Conservation (phyloP, 2,888 invertebrate genomes). For the Podotricha telesiphe region DNA sequence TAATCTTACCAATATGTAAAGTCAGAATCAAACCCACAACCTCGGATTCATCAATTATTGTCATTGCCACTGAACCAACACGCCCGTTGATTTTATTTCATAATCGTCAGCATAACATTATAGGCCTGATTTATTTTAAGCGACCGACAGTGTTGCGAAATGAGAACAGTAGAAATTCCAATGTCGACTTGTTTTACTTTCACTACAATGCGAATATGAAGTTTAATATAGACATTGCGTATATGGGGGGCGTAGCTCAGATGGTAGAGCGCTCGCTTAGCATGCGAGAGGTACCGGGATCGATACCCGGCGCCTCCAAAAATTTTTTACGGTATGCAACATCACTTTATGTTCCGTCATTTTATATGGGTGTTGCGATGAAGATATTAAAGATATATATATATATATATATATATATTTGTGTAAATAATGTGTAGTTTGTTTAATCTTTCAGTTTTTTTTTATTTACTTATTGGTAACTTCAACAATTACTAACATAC, state of each 20-base stretch:
- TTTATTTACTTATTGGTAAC: too few species aligned
- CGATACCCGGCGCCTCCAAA: constrained; percentile 83
- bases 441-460: too few species aligned
- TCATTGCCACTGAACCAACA: neutral
- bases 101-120: neutral
- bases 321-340: too few species aligned
- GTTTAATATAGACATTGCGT: neutral
- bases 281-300: constrained; percentile 84
- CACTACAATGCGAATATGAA: neutral
- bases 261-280: constrained; percentile 84
- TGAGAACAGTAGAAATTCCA: constrained; percentile 21
- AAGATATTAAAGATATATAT: too few species aligned
- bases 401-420: too few species aligned
- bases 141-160: constrained; percentile 21
- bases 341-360: too few species aligned
- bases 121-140: constrained; percentile 12
- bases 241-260: constrained; percentile 80
- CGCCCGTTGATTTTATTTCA: neutral
- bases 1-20: too few species aligned
- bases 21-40: too few species aligned
- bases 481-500: too few species aligned
- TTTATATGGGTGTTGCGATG: too few species aligned
- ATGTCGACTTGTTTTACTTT: constrained; percentile 22
- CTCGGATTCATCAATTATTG: too few species aligned
- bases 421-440: too few species aligned